These are phyloP conservation scores for Saimiri boliviensis DNA, from an alignment of 2,113 vertebrate genomes.

Conservation along the genomic window DNA sequence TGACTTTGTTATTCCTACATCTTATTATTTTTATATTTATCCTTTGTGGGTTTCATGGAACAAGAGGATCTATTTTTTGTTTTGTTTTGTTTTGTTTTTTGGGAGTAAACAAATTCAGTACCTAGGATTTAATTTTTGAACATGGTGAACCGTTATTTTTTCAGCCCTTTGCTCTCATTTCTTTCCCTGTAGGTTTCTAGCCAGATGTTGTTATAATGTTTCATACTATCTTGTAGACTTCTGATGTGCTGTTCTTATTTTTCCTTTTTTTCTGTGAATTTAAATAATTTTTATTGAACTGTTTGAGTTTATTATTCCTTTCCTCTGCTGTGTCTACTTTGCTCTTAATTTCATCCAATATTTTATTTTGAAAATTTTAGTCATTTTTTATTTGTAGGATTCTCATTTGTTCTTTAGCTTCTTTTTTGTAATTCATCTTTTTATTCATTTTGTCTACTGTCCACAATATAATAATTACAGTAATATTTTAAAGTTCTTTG, in stretches of 20 bases:
- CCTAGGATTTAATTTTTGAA: background rate
- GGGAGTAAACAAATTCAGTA: background rate
- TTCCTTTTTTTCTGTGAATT: background rate
- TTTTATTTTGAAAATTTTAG: background rate
- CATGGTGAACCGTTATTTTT: background rate
- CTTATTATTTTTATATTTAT: background rate
- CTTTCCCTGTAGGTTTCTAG: background rate
- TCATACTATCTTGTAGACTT: background rate
- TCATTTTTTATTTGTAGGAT: background rate
- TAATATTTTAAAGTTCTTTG: background rate
- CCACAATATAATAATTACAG: background rate
- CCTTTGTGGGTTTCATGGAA: background rate
- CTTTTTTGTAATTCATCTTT: background rate
- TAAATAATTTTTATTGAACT: background rate
- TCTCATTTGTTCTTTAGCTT: background rate
- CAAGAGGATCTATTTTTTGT: background rate
- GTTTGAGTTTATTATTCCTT: background rate
- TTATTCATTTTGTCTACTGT: background rate
- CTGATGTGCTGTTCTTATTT: background rate
- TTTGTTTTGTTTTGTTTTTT: too few species aligned
- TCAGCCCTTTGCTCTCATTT: background rate
- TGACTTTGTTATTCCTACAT: background rate
- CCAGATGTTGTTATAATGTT: background rate
- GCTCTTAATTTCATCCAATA: background rate
- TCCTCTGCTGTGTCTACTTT: background rate